phyloP scores from a whole-genome alignment of 2,888 invertebrate species.

The Sinotaia quadrata region DNA sequence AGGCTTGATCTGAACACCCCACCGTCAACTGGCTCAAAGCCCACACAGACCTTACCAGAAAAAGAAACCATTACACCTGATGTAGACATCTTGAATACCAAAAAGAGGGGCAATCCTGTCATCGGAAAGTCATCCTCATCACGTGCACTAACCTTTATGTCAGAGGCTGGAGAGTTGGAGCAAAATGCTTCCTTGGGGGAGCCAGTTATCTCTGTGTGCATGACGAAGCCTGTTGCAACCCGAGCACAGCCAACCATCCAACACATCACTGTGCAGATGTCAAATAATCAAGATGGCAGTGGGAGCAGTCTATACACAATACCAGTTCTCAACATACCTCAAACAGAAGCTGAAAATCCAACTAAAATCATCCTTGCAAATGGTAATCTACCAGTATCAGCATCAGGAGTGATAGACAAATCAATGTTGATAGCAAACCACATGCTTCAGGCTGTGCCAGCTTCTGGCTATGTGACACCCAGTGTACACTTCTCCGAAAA shows the following conservation, averaged over 20 bases:
- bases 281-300: neutral
- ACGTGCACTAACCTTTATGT: constrained; percentile 15
- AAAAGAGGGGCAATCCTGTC: too few species aligned
- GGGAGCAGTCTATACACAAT: constrained; percentile 14
- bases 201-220: neutral
- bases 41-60: neutral
- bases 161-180: neutral
- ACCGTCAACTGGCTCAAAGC: constrained; percentile 28
- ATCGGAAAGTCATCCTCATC: constrained; percentile 16
- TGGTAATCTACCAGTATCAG: neutral
- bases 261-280: constrained; percentile 28
- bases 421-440: constrained; percentile 35
- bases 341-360: neutral
- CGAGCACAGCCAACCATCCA: constrained; percentile 15
- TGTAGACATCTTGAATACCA: too few species aligned
- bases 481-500: neutral
- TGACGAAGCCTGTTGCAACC: constrained; percentile 11
- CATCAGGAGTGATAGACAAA: too few species aligned
- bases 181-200: neutral
- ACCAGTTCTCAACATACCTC: constrained; percentile 13
- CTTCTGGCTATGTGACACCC: neutral
- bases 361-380: constrained; percentile 17
- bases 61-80: neutral
- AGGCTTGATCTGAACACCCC: constrained; percentile 53
- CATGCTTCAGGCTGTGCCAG: constrained; percentile 36